Conservation (phyloP, 92 coral and sea anemone species). For the Paramuricea clavata region DNA sequence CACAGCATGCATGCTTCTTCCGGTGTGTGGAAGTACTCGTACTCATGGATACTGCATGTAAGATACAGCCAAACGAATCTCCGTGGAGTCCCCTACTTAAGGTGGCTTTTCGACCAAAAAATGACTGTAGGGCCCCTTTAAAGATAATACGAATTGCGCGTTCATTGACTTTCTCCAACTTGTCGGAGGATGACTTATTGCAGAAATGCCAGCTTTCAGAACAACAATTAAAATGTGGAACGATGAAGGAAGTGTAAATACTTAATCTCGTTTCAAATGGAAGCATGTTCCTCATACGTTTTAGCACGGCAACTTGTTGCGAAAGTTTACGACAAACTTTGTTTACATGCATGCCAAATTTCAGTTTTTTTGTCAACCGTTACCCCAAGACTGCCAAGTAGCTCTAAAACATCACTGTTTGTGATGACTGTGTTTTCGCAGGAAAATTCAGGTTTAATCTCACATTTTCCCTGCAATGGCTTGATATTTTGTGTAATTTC, state of each 20-base stretch:
- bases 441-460: constrained; percentile 18
- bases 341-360: background rate
- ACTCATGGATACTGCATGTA: too few relatives aligned
- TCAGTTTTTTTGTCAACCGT: constrained; percentile 4
- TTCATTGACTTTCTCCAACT: constrained; percentile 28
- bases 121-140: too few relatives aligned
- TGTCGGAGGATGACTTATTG: background rate
- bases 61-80: too few relatives aligned
- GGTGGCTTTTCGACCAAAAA: too few relatives aligned
- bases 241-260: background rate
- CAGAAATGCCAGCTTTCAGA: background rate
- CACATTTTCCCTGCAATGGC: constrained; percentile 61
- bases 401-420: background rate
- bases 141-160: constrained; percentile 12
- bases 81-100: too few relatives aligned
- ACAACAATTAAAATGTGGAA: background rate
- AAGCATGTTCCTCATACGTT: background rate
- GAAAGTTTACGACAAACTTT: background rate
- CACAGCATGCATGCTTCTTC: too few relatives aligned
- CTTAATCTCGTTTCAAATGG: background rate
- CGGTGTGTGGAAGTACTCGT: too few relatives aligned
- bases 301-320: background rate
- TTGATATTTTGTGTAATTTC: constrained; percentile 65
- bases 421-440: background rate
- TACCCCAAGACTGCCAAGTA: constrained; percentile 14